Conservation (phyloP, 2,113 vertebrate species). For the Marcusenius ussheri region DNA sequence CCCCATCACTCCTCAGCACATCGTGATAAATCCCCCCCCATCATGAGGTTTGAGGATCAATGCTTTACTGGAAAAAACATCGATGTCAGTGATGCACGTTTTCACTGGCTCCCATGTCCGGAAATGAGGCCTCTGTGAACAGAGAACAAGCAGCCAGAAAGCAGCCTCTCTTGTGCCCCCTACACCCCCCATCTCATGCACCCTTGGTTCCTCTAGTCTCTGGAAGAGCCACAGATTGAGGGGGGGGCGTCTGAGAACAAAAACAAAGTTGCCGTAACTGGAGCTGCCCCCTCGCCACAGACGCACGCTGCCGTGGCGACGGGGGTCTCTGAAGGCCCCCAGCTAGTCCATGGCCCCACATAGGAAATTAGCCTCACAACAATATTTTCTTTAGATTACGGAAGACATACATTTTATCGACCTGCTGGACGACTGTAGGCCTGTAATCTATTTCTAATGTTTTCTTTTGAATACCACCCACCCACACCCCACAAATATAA, state of each 20-base stretch:
- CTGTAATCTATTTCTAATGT: slow-evolving; percentile 57
- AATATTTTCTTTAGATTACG: slow-evolving; percentile 83
- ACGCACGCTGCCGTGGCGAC: slow-evolving; percentile 36
- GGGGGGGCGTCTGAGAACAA: slow-evolving; percentile 52
- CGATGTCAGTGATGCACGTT: neutral
- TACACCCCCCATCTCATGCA: neutral
- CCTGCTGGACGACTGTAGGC: slow-evolving; percentile 61
- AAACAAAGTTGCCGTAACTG: slow-evolving; percentile 45
- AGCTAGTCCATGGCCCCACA: slow-evolving; percentile 66
- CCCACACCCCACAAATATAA: slow-evolving; percentile 47
- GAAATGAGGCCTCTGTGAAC: slow-evolving; percentile 29
- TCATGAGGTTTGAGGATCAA: neutral
- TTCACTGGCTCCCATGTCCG: slow-evolving; percentile 20
- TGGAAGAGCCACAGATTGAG: slow-evolving; percentile 44
- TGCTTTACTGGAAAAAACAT: neutral
- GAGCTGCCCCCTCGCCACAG: slow-evolving; percentile 34
- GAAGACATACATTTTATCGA: slow-evolving; percentile 57
- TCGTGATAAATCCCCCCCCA: neutral
- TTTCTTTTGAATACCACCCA: slow-evolving; percentile 24
- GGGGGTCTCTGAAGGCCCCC: slow-evolving; percentile 63
- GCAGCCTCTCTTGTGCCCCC: slow-evolving; percentile 22
- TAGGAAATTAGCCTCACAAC: slow-evolving; percentile 78
- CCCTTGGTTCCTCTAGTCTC: neutral
- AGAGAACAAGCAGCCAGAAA: neutral
- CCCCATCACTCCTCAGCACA: slow-evolving; percentile 14